These are phyloP conservation scores for Drosophila limbata DNA, from an alignment of 2,888 invertebrate genomes.

Conservation along the genomic window DNA sequence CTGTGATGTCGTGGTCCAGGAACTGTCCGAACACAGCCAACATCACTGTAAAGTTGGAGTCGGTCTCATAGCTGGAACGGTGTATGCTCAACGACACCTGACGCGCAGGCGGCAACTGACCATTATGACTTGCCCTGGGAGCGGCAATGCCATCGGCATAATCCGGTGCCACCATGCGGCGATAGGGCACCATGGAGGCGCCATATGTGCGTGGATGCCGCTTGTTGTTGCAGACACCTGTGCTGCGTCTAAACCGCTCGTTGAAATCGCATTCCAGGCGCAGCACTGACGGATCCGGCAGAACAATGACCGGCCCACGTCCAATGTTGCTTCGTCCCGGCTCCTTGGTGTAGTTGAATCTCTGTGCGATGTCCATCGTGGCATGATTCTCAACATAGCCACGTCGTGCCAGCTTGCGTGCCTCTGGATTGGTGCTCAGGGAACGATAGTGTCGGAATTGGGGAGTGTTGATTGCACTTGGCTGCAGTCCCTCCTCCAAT, in stretches of 20 bases:
- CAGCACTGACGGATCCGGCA: conserved; percentile 69
- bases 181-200: conserved; percentile 90
- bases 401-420: conserved; percentile 88
- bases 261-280: conserved; percentile 84
- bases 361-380: conserved; percentile 87
- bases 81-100: conserved; percentile 91
- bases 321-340: conserved; percentile 83
- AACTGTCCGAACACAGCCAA: conserved; percentile 96
- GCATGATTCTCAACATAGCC: conserved; percentile 90
- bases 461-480: conserved; percentile 87
- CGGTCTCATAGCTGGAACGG: conserved; percentile 90
- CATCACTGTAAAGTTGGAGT: conserved; percentile 92
- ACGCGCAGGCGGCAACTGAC: conserved; percentile 89
- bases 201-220: conserved; percentile 89
- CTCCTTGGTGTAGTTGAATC: conserved; percentile 85
- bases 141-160: conserved; percentile 91
- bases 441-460: conserved; percentile 90
- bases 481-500: conserved; percentile 86
- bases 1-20: conserved; percentile 94
- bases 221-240: conserved; percentile 92
- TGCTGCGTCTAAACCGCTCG: conserved; percentile 88
- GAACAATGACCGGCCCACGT: conserved; percentile 80
- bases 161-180: conserved; percentile 89
- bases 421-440: conserved; percentile 88
- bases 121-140: conserved; percentile 87